These are phyloP conservation scores for Hypothenemus hampei DNA, from an alignment of 1,140 invertebrate genomes.

Conservation along the genomic window DNA sequence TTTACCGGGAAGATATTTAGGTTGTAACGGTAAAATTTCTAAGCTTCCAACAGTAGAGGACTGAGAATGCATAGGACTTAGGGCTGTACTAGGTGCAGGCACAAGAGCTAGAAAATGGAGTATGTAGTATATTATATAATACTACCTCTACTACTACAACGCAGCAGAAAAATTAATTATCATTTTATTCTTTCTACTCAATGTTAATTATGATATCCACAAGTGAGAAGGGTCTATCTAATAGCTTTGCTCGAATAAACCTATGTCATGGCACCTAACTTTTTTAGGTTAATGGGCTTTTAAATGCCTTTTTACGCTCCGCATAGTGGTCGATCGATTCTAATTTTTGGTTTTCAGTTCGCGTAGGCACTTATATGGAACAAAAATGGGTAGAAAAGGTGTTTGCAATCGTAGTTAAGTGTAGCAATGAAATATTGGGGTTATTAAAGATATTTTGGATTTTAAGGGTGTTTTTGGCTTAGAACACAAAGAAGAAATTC, in stretches of 20 bases:
- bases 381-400: constrained; percentile 1
- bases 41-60: constrained; percentile 60
- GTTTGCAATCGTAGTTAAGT: too few relatives aligned
- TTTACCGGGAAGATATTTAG: constrained; percentile 50
- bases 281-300: constrained; percentile 7
- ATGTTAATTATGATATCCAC: neutral
- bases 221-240: neutral
- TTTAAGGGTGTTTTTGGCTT: too few relatives aligned
- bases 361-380: neutral
- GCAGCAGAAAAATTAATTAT: too few relatives aligned
- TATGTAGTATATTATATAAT: too few relatives aligned
- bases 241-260: neutral
- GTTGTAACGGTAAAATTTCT: constrained; percentile 60
- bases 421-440: too few relatives aligned
- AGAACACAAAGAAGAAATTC: too few relatives aligned
- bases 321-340: neutral
- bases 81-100: constrained; percentile 11
- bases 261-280: neutral
- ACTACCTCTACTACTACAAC: too few relatives aligned
- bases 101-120: too few relatives aligned
- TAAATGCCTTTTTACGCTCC: constrained; percentile 3
- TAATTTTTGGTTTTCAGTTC: neutral
- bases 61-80: constrained; percentile 45
- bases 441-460: too few relatives aligned
- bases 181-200: too few relatives aligned